Percentiles rank a stretch among this genome's conserved stretches.
Evolutionary conservation across 2,113 vertebrate genomes (phyloP).

Genomic region (Merops nubicus): DNA sequence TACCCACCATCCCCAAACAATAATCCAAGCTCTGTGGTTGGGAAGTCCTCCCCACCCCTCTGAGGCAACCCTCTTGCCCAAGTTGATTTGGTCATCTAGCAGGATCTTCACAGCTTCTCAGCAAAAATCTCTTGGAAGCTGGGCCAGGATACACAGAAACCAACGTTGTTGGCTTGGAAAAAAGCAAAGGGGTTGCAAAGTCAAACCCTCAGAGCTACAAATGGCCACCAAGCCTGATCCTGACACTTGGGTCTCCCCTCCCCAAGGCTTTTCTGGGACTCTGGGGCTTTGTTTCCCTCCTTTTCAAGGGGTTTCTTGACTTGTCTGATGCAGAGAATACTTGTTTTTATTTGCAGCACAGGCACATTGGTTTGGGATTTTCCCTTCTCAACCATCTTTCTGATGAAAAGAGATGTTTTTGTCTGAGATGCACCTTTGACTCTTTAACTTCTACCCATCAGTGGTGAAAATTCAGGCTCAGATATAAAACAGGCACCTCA

Average conservation of each 20-base stretch:
- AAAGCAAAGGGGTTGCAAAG: neutral
- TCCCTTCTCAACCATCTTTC: neutral
- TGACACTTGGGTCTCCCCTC: neutral
- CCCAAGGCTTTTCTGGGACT: neutral
- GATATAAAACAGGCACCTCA: neutral
- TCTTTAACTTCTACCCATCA: neutral
- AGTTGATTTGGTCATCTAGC: neutral
- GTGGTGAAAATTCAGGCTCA: neutral
- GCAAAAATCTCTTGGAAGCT: neutral
- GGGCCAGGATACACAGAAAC: neutral
- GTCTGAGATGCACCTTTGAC: neutral
- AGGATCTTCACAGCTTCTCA: neutral
- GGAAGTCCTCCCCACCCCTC: neutral
- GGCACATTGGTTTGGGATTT: fast-evolving
- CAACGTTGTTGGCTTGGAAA: neutral
- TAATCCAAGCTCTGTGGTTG: fast-evolving
- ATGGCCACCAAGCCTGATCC: fast-evolving
- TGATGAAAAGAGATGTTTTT: too few species aligned
- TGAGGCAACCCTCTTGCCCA: neutral
- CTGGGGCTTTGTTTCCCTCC: fast-evolving
- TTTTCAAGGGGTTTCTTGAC: neutral
- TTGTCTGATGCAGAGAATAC: neutral
- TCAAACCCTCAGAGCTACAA: neutral
- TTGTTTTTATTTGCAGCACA: neutral
- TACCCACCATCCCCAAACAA: neutral